Evolutionary conservation across 1,140 invertebrate species (phyloP).

Genomic region (Caenorhabditis tropicalis): DNA sequence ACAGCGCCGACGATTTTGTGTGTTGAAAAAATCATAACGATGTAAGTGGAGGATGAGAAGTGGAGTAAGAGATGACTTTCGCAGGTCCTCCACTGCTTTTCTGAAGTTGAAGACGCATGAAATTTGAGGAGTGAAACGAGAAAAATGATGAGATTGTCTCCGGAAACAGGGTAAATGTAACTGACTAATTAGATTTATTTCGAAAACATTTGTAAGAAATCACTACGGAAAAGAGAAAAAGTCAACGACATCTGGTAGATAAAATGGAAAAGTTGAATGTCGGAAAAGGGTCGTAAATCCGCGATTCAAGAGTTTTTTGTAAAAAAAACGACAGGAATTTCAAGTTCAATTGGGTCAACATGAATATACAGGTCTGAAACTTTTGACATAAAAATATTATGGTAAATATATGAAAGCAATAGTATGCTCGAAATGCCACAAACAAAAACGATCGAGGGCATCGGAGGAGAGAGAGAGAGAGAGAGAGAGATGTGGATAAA

Average conservation of each 20-base stretch:
- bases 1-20: slow-evolving; percentile 19
- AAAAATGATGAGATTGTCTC: slow-evolving; percentile 9
- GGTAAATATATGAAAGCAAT: slow-evolving; percentile 37
- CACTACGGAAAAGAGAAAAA: not conserved
- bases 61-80: slow-evolving; percentile 8
- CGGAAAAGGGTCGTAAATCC: slow-evolving; percentile 11
- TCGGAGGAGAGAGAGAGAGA: too few relatives aligned
- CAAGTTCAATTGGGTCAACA: not conserved
- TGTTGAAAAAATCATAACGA: slow-evolving; percentile 36
- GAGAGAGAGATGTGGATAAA: slow-evolving; percentile 38
- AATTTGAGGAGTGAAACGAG: slow-evolving; percentile 18
- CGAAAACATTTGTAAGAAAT: not conserved
- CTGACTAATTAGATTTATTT: not conserved
- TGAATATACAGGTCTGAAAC: not conserved
- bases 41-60: slow-evolving; percentile 17
- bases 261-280: not conserved
- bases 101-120: slow-evolving; percentile 4
- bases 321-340: not conserved
- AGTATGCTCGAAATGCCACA: slow-evolving; percentile 41
- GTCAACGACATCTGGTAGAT: slow-evolving; percentile 25
- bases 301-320: not conserved
- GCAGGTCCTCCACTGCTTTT: not conserved
- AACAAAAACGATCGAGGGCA: slow-evolving; percentile 25
- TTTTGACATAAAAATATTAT: slow-evolving; percentile 13
- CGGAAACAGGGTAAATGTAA: not conserved